phyloP scores from a whole-genome alignment of 1,140 invertebrate genomes.

The Trachelipus rathkii region DNA sequence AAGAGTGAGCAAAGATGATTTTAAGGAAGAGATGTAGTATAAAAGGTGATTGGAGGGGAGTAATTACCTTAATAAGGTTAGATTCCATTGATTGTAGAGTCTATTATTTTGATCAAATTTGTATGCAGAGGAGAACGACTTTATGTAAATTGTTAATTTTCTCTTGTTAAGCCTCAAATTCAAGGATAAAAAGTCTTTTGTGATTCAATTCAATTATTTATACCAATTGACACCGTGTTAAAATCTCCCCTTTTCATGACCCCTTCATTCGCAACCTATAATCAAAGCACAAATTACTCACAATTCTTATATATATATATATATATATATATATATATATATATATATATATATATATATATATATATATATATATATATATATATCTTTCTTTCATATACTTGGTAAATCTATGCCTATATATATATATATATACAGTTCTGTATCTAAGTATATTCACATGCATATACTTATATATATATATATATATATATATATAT shows the following conservation, averaged over 20 bases:
- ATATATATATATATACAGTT: constrained; percentile 9
- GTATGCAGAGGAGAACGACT: neutral
- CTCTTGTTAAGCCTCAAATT: constrained; percentile 4
- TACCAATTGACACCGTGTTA: neutral
- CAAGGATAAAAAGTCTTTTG: constrained; percentile 7
- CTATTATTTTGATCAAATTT: neutral
- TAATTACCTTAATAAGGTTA: too few species aligned
- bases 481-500: constrained; percentile 8
- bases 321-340: constrained; percentile 15
- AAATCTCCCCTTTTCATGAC: neutral
- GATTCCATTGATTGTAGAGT: too few species aligned
- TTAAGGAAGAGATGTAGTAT: too few species aligned
- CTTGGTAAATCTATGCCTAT: neutral
- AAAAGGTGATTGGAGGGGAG: too few species aligned
- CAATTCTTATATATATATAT: neutral
- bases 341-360: constrained; percentile 14
- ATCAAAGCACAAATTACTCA: neutral
- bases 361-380: constrained; percentile 15
- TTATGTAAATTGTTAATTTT: constrained; percentile 12
- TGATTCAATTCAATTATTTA: constrained; percentile 2
- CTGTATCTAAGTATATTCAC: neutral
- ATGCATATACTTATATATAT: neutral
- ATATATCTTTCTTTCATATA: too few species aligned
- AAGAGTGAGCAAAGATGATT: too few species aligned
- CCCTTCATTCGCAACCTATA: neutral